Conservation (phyloP, 1,140 invertebrate species). For the Cydia fagiglandana region DNA sequence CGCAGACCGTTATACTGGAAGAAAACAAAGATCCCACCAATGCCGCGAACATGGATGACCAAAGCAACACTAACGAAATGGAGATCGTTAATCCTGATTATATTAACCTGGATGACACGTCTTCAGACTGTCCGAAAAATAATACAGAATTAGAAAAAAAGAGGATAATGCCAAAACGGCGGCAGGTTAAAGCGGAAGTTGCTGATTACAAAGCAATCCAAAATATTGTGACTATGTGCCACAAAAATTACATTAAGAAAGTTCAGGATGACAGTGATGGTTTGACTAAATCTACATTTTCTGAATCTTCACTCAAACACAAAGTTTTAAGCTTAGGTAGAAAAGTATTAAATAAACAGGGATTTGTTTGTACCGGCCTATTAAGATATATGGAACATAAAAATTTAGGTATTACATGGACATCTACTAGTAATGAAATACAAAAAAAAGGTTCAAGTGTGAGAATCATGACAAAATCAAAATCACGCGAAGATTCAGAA, state of each 20-base stretch:
- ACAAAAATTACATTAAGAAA: constrained; percentile 50
- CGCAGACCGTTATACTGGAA: neutral
- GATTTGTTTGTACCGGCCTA: constrained; percentile 58
- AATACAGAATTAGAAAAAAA: neutral
- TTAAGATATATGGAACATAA: constrained; percentile 63
- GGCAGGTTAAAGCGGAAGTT: neutral
- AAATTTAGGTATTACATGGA: constrained; percentile 60
- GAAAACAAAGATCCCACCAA: neutral
- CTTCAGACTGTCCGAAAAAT: neutral
- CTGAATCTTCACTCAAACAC: constrained; percentile 51
- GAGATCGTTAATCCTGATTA: neutral
- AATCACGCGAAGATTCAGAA: constrained; percentile 36
- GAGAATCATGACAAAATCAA: constrained; percentile 49
- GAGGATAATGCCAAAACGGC: neutral
- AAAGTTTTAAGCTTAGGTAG: constrained; percentile 68
- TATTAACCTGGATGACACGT: neutral
- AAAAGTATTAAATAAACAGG: constrained; percentile 56
- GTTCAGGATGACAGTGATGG: constrained; percentile 34
- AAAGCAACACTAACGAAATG: neutral
- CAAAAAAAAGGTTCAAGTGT: constrained; percentile 42
- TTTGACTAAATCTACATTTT: constrained; percentile 34
- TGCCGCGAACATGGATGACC: neutral
- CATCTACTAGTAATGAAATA: constrained; percentile 37
- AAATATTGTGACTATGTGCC: constrained; percentile 49
- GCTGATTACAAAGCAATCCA: constrained; percentile 38